These are phyloP conservation scores for Schrankia costaestrigalis DNA, from an alignment of 2,888 invertebrate genomes.

Conservation along the genomic window DNA sequence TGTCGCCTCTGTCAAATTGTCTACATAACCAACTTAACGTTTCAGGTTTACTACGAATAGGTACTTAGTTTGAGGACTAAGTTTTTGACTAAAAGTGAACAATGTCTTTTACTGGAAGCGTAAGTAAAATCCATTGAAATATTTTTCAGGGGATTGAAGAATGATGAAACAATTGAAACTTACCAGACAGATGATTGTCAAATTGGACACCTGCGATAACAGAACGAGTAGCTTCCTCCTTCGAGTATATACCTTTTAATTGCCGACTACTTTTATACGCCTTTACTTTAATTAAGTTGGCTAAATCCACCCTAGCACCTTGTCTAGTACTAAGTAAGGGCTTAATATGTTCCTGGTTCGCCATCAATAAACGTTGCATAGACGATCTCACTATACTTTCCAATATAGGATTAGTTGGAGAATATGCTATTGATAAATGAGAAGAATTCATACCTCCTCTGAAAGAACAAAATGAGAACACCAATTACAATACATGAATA, in stretches of 20 bases:
- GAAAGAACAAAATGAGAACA: conserved; percentile 27
- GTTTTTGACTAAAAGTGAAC: too few relatives aligned
- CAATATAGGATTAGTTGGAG: conserved; percentile 62
- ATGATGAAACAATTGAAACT: conserved; percentile 14
- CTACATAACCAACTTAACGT: too few relatives aligned
- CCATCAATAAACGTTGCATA: conserved; percentile 43
- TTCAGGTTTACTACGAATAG: too few relatives aligned
- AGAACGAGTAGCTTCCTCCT: conserved; percentile 49
- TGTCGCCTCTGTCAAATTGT: too few relatives aligned
- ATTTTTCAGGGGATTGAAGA: background rate
- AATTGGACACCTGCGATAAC: conserved; percentile 82
- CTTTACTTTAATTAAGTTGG: conserved; percentile 39
- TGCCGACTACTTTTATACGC: conserved; percentile 50
- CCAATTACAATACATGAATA: background rate
- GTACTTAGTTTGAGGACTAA: too few relatives aligned
- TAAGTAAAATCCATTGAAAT: background rate
- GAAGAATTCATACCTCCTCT: conserved; percentile 53
- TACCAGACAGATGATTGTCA: conserved; percentile 66
- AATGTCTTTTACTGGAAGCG: background rate
- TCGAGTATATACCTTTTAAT: conserved; percentile 50
- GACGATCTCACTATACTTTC: conserved; percentile 58
- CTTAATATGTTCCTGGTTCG: conserved; percentile 36
- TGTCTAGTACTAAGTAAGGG: background rate
- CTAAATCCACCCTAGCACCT: conserved; percentile 18
- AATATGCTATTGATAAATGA: conserved; percentile 64